These are phyloP conservation scores for Aethes cnicana DNA, from an alignment of 2,888 invertebrate species.

Conservation along the genomic window DNA sequence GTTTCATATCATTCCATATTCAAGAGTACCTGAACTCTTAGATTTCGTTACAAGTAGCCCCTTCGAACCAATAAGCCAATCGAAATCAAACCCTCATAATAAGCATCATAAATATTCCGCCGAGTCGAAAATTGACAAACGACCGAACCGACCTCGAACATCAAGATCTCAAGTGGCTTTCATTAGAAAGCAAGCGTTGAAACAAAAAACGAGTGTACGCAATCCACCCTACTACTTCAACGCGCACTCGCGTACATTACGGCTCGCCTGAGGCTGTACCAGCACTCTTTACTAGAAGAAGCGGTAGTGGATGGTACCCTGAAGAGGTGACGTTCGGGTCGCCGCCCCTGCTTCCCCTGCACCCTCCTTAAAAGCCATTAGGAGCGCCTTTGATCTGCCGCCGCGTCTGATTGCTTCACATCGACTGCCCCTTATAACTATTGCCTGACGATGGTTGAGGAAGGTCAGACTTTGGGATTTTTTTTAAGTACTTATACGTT, in stretches of 20 bases:
- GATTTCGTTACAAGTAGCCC: no score
- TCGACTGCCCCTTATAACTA: slow-evolving; percentile 31
- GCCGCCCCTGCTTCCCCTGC: slow-evolving; percentile 10
- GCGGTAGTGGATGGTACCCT: not conserved
- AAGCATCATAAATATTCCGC: not conserved
- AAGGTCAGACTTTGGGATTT: no score
- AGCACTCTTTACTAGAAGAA: no score
- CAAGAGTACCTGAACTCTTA: no score
- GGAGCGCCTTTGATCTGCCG: slow-evolving; percentile 26
- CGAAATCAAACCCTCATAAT: no score
- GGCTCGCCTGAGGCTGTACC: not conserved
- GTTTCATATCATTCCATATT: no score
- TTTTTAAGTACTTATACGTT: no score
- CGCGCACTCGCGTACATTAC: slow-evolving; percentile 1
- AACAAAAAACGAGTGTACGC: slow-evolving; percentile 13
- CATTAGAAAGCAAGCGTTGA: slow-evolving; percentile 31
- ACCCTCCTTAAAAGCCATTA: slow-evolving; percentile 31
- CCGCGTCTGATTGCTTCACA: slow-evolving; percentile 25
- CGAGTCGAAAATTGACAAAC: slow-evolving; percentile 6
- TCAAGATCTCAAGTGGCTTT: slow-evolving; percentile 26
- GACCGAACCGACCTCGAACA: slow-evolving; percentile 2
- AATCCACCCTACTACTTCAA: slow-evolving; percentile 6
- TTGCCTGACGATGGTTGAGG: no score
- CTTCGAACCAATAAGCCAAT: no score
- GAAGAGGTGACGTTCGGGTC: slow-evolving; percentile 1